Evolutionary conservation across 2,797 vertebrate genomes (phyloP).

Genomic region (Pempheris klunzingeri): DNA sequence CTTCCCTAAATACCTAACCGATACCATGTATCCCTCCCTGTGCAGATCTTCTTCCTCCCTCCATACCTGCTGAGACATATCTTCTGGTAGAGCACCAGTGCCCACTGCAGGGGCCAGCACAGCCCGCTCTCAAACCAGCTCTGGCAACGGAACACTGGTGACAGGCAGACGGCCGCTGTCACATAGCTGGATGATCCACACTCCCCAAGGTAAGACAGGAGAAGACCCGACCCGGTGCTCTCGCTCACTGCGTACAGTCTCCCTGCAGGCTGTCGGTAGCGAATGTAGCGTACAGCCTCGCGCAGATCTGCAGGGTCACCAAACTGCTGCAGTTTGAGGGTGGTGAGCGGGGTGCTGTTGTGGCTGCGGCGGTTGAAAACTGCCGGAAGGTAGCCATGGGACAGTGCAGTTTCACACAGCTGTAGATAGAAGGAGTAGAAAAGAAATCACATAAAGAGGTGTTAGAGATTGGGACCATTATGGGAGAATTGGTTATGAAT

Average conservation of each 20-base stretch:
- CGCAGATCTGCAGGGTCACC: conserved; percentile 88
- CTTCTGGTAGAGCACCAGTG: conserved; percentile 87
- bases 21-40: background rate
- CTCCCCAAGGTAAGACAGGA: conserved; percentile 90
- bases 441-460: background rate
- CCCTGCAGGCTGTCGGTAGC: conserved; percentile 85
- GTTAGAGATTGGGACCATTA: background rate
- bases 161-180: conserved; percentile 88
- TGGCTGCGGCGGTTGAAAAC: conserved; percentile 90
- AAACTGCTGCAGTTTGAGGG: conserved; percentile 88
- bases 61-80: conserved; percentile 88
- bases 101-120: conserved; percentile 84
- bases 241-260: conserved; percentile 88
- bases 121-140: conserved; percentile 88
- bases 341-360: conserved; percentile 86
- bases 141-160: conserved; percentile 88
- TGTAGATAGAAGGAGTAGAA: conserved; percentile 51
- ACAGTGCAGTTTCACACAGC: conserved; percentile 87
- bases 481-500: background rate
- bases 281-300: conserved; percentile 88
- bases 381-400: conserved; percentile 88
- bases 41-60: background rate
- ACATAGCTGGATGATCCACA: conserved; percentile 90
- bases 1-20: background rate
- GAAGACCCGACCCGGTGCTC: conserved; percentile 88